These are phyloP conservation scores for Dolichomitus sp. DNA, from an alignment of 2,888 invertebrate species.

Conservation along the genomic window DNA sequence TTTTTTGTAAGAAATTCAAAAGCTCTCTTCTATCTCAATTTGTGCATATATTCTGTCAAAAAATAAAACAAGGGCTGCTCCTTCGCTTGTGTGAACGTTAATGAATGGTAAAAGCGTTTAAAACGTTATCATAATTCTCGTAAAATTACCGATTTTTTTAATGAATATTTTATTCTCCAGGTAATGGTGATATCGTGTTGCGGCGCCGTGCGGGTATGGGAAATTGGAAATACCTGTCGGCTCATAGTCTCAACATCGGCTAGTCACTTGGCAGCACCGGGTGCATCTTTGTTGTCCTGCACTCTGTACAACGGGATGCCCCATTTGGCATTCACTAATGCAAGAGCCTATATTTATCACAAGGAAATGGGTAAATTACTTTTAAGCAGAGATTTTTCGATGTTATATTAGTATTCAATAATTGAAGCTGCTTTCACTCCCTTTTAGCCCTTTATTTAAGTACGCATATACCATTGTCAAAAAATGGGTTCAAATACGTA, in stretches of 20 bases:
- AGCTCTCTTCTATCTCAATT: too few species aligned
- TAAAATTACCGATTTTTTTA: too few species aligned
- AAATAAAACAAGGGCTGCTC: too few species aligned
- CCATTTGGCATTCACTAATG: constrained; percentile 94
- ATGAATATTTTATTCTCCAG: constrained; percentile 66
- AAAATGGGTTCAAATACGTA: too few species aligned
- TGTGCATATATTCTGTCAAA: too few species aligned
- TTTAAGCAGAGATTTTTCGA: neutral
- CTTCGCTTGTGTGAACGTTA: too few species aligned
- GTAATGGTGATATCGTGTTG: constrained; percentile 85
- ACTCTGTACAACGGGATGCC: constrained; percentile 91
- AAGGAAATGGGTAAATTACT: constrained; percentile 90
- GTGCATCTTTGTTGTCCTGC: constrained; percentile 81
- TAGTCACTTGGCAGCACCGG: constrained; percentile 82
- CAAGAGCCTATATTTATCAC: constrained; percentile 94
- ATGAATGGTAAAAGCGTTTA: too few species aligned
- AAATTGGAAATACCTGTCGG: constrained; percentile 81
- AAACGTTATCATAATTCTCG: too few species aligned
- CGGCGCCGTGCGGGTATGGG: constrained; percentile 85
- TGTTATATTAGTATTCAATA: neutral
- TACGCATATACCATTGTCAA: too few species aligned
- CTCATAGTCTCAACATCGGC: constrained; percentile 83
- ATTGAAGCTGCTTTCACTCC: neutral
- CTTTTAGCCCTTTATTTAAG: too few species aligned
- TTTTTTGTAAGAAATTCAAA: too few species aligned